Percentiles rank a stretch among this genome's conserved stretches.
Evolutionary conservation across 2,113 vertebrate species (phyloP).

Genomic region (Thryonomys swinderianus): DNA sequence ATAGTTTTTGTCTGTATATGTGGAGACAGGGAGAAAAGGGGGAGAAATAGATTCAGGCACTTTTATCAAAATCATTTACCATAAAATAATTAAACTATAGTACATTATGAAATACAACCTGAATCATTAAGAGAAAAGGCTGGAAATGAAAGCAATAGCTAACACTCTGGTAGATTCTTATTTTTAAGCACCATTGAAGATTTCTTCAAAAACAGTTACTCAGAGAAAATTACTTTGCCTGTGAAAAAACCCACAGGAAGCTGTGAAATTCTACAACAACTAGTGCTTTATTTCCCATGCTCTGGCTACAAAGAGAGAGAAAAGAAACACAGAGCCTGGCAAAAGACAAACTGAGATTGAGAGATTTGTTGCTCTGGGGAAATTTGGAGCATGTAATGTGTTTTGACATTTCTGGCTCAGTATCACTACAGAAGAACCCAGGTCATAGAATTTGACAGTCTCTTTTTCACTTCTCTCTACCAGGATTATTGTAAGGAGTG

Average conservation of each 20-base stretch:
- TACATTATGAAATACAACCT: conserved; percentile 11
- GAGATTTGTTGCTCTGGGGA: neutral
- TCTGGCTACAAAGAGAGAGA: neutral
- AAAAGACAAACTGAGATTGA: conserved; percentile 37
- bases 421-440: neutral
- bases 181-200: conserved; percentile 17
- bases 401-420: conserved; percentile 45
- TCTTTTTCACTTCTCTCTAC: neutral
- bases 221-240: conserved; percentile 37
- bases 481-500: neutral
- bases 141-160: neutral
- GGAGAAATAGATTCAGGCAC: neutral
- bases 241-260: neutral
- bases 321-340: neutral
- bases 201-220: neutral
- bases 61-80: neutral
- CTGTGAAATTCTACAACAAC: conserved; percentile 12
- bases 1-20: conserved; percentile 8
- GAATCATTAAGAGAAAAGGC: neutral
- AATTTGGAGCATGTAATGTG: neutral
- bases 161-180: neutral
- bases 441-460: neutral
- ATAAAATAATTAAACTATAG: conserved; percentile 43
- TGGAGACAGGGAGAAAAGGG: neutral
- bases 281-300: neutral